Evolutionary conservation across 2,797 vertebrate genomes (phyloP), one percentile per base, ranked within the genome.

Genomic region (Chelon labrosus): DNA sequence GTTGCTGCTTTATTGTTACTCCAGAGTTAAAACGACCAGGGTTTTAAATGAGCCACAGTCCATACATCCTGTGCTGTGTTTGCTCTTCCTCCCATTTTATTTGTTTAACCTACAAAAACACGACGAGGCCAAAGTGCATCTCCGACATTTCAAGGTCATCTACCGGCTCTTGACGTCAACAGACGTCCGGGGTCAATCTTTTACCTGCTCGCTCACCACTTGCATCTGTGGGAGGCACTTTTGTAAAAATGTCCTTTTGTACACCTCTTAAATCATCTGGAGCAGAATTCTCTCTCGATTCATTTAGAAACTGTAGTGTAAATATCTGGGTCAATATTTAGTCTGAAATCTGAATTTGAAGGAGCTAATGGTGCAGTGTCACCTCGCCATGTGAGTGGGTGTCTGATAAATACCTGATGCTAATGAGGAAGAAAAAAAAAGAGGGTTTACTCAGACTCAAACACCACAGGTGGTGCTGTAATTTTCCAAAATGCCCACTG

Each of bases 101-200:
- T 83, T 86, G 61, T 78, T 83, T 66, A 84, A 80, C 73, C 71
- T 42, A 79, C 58, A 80, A 86, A 81, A 85, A 80, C 84, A 79
- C 0, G 14, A n/a, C 25, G 20, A 51, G 70, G 59, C 38, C 70
- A 68, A 70, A 75, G 82, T 79, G 65, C 69, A 51, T 41, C 52
- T 60, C 38, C 59, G 25, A 12, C 20, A 14, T 61, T 63, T 79
- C 68, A 85, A 87, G 85, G 82, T 70, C 38, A 8, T 35, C 58
- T 52, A 69, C 73, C 35, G 27, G 27, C 31, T 77, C 60, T 35
- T 83, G 80, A 65, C 9, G 25, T 82, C 77, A 82, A 77, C 64
- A 86, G 41, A 75, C 17, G n/a, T 61, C 46, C 17, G 19, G 0
- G 14, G 16, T 60, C 16, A 14, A 42, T 25, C 17, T 53, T 51